These are phyloP conservation scores for Gracilinanus agilis DNA, from an alignment of 2,113 vertebrate genomes.

Conservation along the genomic window DNA sequence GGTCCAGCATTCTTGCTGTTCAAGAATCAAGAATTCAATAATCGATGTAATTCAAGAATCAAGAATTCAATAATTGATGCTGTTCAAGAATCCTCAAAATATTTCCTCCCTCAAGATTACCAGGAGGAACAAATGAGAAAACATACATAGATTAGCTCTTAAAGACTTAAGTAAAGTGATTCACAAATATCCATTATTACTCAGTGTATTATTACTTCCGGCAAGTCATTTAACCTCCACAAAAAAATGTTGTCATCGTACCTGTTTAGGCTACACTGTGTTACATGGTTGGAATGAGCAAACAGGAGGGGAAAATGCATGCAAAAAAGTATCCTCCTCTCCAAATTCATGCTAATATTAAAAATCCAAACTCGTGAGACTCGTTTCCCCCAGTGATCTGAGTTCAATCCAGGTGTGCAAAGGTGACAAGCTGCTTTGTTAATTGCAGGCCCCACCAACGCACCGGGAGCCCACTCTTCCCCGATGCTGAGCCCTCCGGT, in stretches of 20 bases:
- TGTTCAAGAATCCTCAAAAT: neutral
- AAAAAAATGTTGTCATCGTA: conserved; percentile 7
- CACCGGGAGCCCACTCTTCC: neutral
- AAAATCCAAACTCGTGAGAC: neutral
- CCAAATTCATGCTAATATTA: neutral
- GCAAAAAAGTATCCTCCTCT: neutral
- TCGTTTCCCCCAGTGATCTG: conserved; percentile 6
- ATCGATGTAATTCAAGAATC: too few species aligned
- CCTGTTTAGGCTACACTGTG: neutral
- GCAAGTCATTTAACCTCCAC: neutral
- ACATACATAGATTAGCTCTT: neutral
- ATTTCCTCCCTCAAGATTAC: neutral
- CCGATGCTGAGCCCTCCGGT: neutral
- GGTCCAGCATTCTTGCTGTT: neutral
- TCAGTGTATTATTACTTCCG: neutral
- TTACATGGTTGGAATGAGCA: neutral
- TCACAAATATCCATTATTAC: neutral
- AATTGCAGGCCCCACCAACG: neutral
- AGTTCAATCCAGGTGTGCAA: neutral
- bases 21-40: neutral
- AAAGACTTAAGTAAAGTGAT: neutral
- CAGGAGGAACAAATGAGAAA: neutral
- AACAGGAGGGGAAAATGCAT: neutral
- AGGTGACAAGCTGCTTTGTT: conserved; percentile 22
- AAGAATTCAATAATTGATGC: neutral